These are phyloP conservation scores for Perdita meconis DNA, from an alignment of 2,888 invertebrate genomes.

Conservation along the genomic window DNA sequence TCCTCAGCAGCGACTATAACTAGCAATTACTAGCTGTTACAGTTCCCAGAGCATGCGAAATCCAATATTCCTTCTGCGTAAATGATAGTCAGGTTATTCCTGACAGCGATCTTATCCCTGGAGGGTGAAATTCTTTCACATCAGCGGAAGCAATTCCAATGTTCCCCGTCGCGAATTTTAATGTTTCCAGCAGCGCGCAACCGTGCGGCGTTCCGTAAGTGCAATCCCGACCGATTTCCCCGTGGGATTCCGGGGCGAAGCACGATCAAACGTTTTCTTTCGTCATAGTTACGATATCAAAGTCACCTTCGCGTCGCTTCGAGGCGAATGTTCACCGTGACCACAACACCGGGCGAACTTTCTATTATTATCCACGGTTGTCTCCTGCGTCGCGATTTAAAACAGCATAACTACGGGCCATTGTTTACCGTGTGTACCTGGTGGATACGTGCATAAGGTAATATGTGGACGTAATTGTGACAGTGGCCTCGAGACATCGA, in stretches of 20 bases:
- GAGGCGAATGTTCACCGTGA: conserved; percentile 39
- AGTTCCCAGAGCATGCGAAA: background rate
- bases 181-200: background rate
- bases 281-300: conserved; percentile 37
- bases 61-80: background rate
- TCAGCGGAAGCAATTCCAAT: conserved; percentile 8
- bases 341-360: conserved; percentile 49
- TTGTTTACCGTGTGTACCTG: conserved; percentile 45
- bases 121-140: conserved; percentile 9
- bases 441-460: background rate
- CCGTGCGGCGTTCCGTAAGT: background rate
- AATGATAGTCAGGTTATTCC: background rate
- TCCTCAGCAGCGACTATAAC: too few species aligned
- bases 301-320: conserved; percentile 39
- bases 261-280: conserved; percentile 45
- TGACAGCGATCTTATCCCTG: background rate
- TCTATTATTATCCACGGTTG: conserved; percentile 67
- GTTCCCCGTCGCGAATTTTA: conserved; percentile 5
- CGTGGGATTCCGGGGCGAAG: conserved; percentile 6
- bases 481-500: conserved; percentile 11
- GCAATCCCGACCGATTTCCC: conserved; percentile 19
- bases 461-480: background rate
- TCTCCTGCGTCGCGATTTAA: conserved; percentile 48
- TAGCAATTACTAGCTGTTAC: background rate
- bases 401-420: conserved; percentile 57